These are phyloP conservation scores for Scyliorhinus canicula DNA, from an alignment of 2,797 vertebrate species.

Conservation along the genomic window DNA sequence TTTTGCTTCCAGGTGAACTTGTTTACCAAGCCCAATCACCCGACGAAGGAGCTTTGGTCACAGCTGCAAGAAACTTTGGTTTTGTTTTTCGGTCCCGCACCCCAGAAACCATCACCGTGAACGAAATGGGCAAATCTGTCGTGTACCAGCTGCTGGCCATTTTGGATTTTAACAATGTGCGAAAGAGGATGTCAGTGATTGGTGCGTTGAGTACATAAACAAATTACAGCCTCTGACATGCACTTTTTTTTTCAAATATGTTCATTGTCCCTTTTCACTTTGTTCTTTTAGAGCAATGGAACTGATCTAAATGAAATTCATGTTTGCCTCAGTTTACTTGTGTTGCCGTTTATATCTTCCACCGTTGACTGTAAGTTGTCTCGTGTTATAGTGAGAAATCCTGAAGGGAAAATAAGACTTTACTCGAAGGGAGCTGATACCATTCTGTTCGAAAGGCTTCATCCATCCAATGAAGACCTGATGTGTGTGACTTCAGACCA, in stretches of 20 bases:
- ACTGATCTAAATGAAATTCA: neutral
- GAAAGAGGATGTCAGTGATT: conserved; percentile 73
- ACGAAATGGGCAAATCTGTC: conserved; percentile 60
- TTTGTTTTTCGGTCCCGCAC: conserved; percentile 66
- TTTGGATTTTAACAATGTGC: conserved; percentile 66
- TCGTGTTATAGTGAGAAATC: conserved; percentile 53
- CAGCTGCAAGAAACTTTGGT: conserved; percentile 63
- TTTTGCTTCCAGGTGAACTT: conserved; percentile 53
- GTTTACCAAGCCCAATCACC: conserved; percentile 67
- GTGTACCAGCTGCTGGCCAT: conserved; percentile 67
- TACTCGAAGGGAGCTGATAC: conserved; percentile 59
- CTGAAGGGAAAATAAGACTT: conserved; percentile 57
- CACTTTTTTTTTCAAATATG: too few species aligned
- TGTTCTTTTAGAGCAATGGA: neutral
- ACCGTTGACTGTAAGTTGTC: neutral
- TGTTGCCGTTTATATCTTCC: neutral
- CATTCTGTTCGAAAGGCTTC: conserved; percentile 58
- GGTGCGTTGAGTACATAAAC: conserved; percentile 46
- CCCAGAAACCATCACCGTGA: conserved; percentile 64
- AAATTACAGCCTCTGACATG: neutral
- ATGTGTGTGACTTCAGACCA: conserved; percentile 55
- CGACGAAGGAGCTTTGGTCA: conserved; percentile 67
- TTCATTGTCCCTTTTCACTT: neutral
- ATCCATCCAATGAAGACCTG: conserved; percentile 51
- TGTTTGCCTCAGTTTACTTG: neutral